Evolutionary conservation across 1,140 invertebrate species (phyloP).

Genomic region (Macrotrachela quadricornifera): DNA sequence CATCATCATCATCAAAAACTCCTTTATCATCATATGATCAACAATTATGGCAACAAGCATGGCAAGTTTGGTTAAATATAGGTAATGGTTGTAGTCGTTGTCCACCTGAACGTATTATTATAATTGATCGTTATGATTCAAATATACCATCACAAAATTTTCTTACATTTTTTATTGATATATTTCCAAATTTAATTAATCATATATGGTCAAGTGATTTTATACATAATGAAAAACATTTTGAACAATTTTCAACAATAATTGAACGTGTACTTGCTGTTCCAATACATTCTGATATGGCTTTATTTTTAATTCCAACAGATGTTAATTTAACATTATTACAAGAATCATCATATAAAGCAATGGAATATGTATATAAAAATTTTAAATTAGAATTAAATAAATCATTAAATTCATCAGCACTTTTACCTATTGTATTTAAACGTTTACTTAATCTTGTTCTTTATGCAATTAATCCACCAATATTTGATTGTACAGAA

Average conservation of each 20-base stretch:
- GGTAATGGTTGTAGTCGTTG: constrained; percentile 31
- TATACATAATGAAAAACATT: constrained; percentile 47
- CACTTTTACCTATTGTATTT: constrained; percentile 2
- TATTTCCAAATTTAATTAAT: constrained; percentile 73
- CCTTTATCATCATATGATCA: not conserved
- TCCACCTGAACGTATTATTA: not conserved
- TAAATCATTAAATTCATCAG: not conserved
- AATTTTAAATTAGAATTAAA: constrained; percentile 40
- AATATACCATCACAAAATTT: constrained; percentile 57
- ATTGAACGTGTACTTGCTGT: constrained; percentile 52
- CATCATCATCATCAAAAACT: not conserved
- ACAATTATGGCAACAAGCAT: constrained; percentile 49
- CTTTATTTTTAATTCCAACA: constrained; percentile 49
- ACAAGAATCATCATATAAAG: constrained; percentile 45
- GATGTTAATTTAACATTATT: constrained; percentile 54
- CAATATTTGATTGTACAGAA: not conserved
- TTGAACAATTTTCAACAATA: constrained; percentile 54
- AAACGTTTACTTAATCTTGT: not conserved
- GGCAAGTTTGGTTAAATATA: constrained; percentile 64
- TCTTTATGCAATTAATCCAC: constrained; percentile 2
- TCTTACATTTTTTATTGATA: constrained; percentile 70
- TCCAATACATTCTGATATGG: constrained; percentile 50
- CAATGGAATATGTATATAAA: constrained; percentile 49
- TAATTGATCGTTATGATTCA: constrained; percentile 13
- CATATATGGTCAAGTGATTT: constrained; percentile 38